Evolutionary conservation across 2,797 vertebrate genomes (phyloP).

Genomic region (Craterocephalus amniculus): DNA sequence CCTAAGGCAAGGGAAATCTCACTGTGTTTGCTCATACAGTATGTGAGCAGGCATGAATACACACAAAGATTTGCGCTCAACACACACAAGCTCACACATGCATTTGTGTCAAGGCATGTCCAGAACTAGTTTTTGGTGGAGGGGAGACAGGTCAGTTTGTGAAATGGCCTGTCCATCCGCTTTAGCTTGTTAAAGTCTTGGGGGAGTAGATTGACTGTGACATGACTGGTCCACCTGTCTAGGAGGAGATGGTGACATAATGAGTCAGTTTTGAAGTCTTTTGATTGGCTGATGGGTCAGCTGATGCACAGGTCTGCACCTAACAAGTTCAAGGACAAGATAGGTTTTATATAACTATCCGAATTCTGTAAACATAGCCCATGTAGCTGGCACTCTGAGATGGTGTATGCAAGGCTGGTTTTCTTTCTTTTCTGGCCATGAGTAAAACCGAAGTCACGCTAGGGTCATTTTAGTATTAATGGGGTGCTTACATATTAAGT

Average conservation of each 20-base stretch:
- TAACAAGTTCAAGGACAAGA: slow-evolving; percentile 23
- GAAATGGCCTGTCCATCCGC: slow-evolving; percentile 67
- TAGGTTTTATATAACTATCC: slow-evolving; percentile 15
- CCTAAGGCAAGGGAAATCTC: slow-evolving; percentile 45
- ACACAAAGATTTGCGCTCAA: slow-evolving; percentile 20
- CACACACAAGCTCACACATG: slow-evolving; percentile 13
- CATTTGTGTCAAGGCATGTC: slow-evolving; percentile 36
- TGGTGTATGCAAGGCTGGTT: not conserved
- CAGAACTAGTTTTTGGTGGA: slow-evolving; percentile 43
- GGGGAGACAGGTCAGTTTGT: slow-evolving; percentile 26
- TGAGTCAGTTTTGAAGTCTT: slow-evolving; percentile 59
- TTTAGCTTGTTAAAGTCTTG: slow-evolving; percentile 69
- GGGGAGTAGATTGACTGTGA: slow-evolving; percentile 72
- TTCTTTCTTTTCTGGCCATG: not conserved
- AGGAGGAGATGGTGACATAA: slow-evolving; percentile 67
- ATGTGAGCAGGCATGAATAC: slow-evolving; percentile 28
- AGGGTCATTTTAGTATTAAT: not conserved
- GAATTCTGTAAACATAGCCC: not conserved
- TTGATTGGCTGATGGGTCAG: slow-evolving; percentile 51
- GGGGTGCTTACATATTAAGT: not conserved
- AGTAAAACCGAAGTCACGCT: not conserved
- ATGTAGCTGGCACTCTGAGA: not conserved
- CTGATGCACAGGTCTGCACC: slow-evolving; percentile 37
- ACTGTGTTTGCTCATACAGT: slow-evolving; percentile 56
- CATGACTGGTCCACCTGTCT: slow-evolving; percentile 62